Evolutionary conservation across 2,113 vertebrate genomes (phyloP).

Genomic region (Vimba vimba): DNA sequence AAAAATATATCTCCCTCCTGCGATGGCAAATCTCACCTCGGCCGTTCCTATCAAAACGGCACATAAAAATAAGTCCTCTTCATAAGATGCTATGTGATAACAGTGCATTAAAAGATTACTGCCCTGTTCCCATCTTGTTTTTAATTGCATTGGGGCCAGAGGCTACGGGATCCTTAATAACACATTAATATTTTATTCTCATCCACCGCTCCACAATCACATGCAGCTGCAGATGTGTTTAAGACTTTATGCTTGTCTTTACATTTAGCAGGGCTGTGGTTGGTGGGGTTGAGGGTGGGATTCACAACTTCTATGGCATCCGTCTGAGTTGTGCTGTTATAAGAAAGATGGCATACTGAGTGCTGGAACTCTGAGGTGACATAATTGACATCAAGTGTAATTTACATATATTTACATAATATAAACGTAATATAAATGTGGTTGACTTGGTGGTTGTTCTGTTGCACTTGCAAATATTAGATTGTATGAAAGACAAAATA

Average conservation of each 20-base stretch:
- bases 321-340: not conserved
- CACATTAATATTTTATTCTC: conserved; percentile 45
- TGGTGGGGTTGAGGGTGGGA: not conserved
- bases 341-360: not conserved
- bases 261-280: not conserved
- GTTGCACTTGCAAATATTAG: not conserved
- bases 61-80: conserved; percentile 44
- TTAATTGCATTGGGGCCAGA: conserved; percentile 41
- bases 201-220: not conserved
- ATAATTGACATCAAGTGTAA: conserved; percentile 8
- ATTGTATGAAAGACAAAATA: not conserved
- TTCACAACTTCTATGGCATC: not conserved
- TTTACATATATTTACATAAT: conserved; percentile 31
- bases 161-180: conserved; percentile 39
- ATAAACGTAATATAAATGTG: not conserved
- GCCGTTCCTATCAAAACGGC: conserved; percentile 36
- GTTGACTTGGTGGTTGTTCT: not conserved
- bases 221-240: conserved; percentile 20
- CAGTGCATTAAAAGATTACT: conserved; percentile 49
- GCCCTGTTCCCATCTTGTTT: conserved; percentile 44
- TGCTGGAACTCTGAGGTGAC: not conserved
- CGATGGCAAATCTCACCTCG: conserved; percentile 52
- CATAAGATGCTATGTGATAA: conserved; percentile 51
- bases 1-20: conserved; percentile 46
- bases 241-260: conserved; percentile 28